Conservation (phyloP, 2,888 invertebrate species). For the Dinocampus coccinellae region DNA sequence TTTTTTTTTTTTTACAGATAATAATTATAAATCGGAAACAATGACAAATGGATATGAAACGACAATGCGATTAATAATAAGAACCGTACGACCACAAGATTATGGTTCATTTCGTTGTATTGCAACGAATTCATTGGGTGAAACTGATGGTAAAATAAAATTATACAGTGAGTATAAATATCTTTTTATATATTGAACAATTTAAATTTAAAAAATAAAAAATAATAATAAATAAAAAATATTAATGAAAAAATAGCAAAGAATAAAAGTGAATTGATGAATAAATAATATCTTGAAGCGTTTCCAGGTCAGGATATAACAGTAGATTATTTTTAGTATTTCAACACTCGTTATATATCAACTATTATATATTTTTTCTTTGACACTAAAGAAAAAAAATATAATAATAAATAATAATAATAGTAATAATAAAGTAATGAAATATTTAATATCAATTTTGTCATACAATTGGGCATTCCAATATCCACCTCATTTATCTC, state of each 20-base stretch:
- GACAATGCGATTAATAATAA: conserved; percentile 69
- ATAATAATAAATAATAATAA: no score
- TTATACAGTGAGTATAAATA: conserved; percentile 71
- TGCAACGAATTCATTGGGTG: conserved; percentile 71
- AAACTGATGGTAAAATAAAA: conserved; percentile 71
- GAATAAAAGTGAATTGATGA: not conserved
- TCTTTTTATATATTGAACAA: no score
- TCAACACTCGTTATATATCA: not conserved
- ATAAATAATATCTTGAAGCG: not conserved
- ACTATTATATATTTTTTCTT: not conserved
- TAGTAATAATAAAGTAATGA: no score
- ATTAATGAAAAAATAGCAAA: not conserved
- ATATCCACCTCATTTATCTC: no score
- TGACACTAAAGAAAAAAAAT: not conserved
- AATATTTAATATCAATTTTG: conserved; percentile 47
- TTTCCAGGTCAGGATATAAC: not conserved
- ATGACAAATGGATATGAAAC: conserved; percentile 60
- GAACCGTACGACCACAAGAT: conserved; percentile 65
- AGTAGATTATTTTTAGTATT: not conserved
- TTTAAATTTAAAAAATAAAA: not conserved
- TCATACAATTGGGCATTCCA: conserved; percentile 34
- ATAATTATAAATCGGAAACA: conserved; percentile 67
- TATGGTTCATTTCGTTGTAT: conserved; percentile 69
- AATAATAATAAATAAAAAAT: not conserved
- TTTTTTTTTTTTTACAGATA: conserved; percentile 56